Evolutionary conservation across 2,113 vertebrate species (phyloP), one percentile per base, ranked within the genome.

Genomic region (Crotalus tigris): DNA sequence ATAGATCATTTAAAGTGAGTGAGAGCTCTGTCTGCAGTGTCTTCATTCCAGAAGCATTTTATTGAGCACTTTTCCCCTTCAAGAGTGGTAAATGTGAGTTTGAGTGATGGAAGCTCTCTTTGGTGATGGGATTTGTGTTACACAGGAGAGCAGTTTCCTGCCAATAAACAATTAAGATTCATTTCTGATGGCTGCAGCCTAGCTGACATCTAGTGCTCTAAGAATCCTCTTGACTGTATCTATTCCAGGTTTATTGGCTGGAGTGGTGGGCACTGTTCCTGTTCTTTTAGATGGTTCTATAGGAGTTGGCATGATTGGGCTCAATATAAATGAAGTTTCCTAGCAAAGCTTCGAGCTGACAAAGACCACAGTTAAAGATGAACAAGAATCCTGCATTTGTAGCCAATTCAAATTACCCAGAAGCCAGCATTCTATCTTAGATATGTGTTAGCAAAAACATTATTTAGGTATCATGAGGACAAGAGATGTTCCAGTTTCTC

Each of bases 21-120:
- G 91, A 92, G 69, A n/a, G 93, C 57, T 93, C 9, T 93, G 64
- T 44, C 54, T 58, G 9, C 55, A 64, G 51, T 4, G 1, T 64
- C 87, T 33, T 86, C 75, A 81, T 87, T 53, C 88, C 57, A 69
- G 51, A 89, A 92, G 57, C 88, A 87, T 55, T 90, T 89, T 64
- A 92, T 90, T 90, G 91, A 90, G 51, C 90, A 57, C 61, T 93
- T 89, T 58, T 13, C 26, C 88, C 75, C 88, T 90, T 90, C 91
- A 90, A 57, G 57, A 57, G 57, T 92, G 87, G 87, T 87, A 93
- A 93, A 93, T 90, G 93, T 92, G 91, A 92, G 69, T 85, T 86
- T 94, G 91, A 94, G 49, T 13, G 87, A 90, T 92, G 57, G 75
- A 55, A 86, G 88, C 49, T 92, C 87, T 92, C 87, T 81, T 44